phyloP scores from a whole-genome alignment of 2,113 vertebrate genomes.

The Zingel zingel region DNA sequence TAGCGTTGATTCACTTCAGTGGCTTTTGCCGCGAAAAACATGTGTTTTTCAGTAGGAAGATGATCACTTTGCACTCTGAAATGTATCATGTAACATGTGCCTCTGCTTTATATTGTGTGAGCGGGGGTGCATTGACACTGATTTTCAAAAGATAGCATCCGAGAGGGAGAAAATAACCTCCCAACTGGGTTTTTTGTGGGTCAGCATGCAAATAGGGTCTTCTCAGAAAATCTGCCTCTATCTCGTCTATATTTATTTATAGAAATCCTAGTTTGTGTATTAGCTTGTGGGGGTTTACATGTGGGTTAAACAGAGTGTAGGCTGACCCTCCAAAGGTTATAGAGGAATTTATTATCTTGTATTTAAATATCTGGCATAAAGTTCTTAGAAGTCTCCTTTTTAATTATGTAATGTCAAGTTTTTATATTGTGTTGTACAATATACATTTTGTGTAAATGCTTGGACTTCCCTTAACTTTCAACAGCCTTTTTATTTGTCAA shows the following conservation, averaged over 20 bases:
- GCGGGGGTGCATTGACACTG: not conserved
- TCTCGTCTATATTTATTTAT: slow-evolving; percentile 33
- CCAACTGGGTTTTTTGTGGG: slow-evolving; percentile 45
- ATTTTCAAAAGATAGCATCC: not conserved
- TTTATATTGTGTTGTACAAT: too few species aligned
- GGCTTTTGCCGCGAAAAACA: not conserved
- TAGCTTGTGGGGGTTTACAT: not conserved
- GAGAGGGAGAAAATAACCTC: slow-evolving; percentile 19
- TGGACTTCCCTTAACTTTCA: too few species aligned
- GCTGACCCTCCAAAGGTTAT: not conserved
- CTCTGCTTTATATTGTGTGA: slow-evolving; percentile 31
- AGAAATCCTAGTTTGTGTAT: slow-evolving; percentile 16
- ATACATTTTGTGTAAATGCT: too few species aligned
- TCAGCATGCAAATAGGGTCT: slow-evolving; percentile 34
- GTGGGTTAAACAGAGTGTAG: not conserved
- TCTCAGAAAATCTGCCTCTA: not conserved
- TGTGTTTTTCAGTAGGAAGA: slow-evolving; percentile 26
- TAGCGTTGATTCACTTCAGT: slow-evolving; percentile 2
- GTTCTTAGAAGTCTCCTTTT: not conserved
- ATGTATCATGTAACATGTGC: slow-evolving; percentile 40
- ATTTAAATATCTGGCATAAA: not conserved
- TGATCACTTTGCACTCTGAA: slow-evolving; percentile 24
- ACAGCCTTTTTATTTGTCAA: too few species aligned
- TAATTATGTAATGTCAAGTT: too few species aligned
- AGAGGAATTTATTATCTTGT: not conserved